phyloP scores from a whole-genome alignment of 2,113 vertebrate genomes.

The Carassius carassius region DNA sequence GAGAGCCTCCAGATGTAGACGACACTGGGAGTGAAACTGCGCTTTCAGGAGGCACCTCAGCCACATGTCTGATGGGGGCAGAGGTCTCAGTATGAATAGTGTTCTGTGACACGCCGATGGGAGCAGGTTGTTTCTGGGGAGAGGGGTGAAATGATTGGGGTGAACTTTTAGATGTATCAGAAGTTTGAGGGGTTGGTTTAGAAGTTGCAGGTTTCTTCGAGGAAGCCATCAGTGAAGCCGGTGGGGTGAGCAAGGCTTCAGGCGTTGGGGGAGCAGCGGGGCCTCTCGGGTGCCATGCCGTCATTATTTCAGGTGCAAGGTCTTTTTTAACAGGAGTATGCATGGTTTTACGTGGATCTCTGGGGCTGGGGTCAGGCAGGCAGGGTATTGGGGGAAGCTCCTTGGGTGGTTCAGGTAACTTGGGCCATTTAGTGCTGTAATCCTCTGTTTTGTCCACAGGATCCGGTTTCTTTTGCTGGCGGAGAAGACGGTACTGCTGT shows the following conservation, averaged over 20 bases:
- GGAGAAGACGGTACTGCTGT: conserved; percentile 86
- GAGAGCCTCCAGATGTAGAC: conserved; percentile 29
- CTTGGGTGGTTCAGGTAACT: conserved; percentile 83
- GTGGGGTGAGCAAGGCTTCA: conserved; percentile 70
- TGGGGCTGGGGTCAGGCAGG: conserved; percentile 72
- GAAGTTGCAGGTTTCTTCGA: conserved; percentile 64
- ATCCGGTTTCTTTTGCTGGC: conserved; percentile 81
- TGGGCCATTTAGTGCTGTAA: conserved; percentile 87
- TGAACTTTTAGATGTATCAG: conserved; percentile 47
- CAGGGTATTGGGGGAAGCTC: conserved; percentile 88
- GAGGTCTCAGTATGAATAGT: conserved; percentile 50
- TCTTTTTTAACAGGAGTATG: conserved; percentile 55
- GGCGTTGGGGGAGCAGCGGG: conserved; percentile 76
- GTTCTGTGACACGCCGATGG: conserved; percentile 65
- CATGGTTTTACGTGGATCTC: conserved; percentile 58
- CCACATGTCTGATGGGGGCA: conserved; percentile 5
- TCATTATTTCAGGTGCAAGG: conserved; percentile 57
- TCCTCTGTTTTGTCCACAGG: conserved; percentile 53
- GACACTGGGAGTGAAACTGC: too few species aligned
- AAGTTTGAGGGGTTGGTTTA: conserved; percentile 22
- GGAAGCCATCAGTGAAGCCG: conserved; percentile 63
- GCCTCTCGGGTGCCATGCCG: conserved; percentile 76
- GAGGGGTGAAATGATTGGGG: conserved; percentile 47
- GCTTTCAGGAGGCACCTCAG: background rate
- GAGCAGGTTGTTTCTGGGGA: conserved; percentile 64